phyloP scores from a whole-genome alignment of 2,888 invertebrate species.

The Invenusta paracnida region DNA sequence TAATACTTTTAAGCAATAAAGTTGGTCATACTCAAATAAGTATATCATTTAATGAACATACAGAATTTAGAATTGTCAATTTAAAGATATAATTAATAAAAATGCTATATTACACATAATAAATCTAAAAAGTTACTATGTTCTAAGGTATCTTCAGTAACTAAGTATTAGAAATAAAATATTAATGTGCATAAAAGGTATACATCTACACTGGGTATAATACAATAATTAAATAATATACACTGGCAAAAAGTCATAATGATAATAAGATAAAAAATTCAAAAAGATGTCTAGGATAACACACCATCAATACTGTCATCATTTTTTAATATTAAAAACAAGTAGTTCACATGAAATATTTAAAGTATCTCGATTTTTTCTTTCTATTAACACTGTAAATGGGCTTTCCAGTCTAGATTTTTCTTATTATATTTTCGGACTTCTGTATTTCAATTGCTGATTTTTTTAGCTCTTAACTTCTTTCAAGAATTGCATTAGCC shows the following conservation, averaged over 20 bases:
- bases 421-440: background rate
- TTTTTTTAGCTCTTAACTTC: background rate
- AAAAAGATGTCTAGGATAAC: background rate
- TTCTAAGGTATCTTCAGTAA: background rate
- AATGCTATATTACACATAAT: background rate
- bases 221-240: background rate
- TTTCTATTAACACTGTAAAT: no score
- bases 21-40: no score
- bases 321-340: background rate
- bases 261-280: background rate
- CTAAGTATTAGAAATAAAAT: background rate
- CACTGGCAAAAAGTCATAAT: background rate
- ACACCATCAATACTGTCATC: background rate
- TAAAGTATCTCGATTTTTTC: background rate
- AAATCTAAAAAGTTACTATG: background rate
- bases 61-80: background rate
- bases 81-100: background rate
- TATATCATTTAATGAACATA: no score
- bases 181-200: background rate
- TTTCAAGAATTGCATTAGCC: background rate
- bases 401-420: background rate
- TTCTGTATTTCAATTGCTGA: background rate
- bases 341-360: background rate
- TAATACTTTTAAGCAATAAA: no score
- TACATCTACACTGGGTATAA: background rate